These are phyloP conservation scores for Periophthalmus magnuspinnatus DNA, from an alignment of 2,797 vertebrate genomes.

Conservation along the genomic window DNA sequence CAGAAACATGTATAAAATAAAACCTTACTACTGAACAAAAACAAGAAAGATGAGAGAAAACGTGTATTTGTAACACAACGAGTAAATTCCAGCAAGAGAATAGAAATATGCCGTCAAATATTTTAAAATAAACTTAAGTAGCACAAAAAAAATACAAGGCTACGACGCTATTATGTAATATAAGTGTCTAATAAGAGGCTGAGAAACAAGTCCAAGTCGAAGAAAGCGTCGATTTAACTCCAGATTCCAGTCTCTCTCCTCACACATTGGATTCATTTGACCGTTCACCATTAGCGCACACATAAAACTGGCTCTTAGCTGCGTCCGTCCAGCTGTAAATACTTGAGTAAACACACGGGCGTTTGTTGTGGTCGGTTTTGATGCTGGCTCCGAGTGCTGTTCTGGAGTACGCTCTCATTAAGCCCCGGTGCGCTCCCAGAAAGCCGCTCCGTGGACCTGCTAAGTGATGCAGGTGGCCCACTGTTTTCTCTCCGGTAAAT, in stretches of 20 bases:
- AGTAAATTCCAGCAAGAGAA: too few species aligned
- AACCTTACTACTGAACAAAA: too few species aligned
- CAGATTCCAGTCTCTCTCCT: conserved; percentile 9
- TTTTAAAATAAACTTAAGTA: too few species aligned
- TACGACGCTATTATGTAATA: too few species aligned
- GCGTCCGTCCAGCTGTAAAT: conserved; percentile 50
- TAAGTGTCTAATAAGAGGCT: too few species aligned
- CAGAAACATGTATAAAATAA: too few species aligned
- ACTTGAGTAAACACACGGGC: conserved; percentile 52
- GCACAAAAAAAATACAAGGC: too few species aligned
- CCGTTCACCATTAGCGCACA: conserved; percentile 38
- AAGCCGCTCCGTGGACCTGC: conserved; percentile 51
- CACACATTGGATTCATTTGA: conserved; percentile 36
- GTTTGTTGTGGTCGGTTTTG: conserved; percentile 57
- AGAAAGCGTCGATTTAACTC: too few species aligned
- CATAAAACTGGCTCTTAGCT: conserved; percentile 31
- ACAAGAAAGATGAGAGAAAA: too few species aligned
- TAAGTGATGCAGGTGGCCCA: conserved; percentile 61
- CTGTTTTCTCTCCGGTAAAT: conserved; percentile 48
- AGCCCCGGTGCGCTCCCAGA: conserved; percentile 51
- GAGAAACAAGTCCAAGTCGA: too few species aligned
- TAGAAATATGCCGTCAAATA: too few species aligned
- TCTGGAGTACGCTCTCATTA: conserved; percentile 52
- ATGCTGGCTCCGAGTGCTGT: conserved; percentile 33
- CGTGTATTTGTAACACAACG: too few species aligned